Evolutionary conservation across 2,113 vertebrate genomes (phyloP).

Genomic region (Mixornis gularis): DNA sequence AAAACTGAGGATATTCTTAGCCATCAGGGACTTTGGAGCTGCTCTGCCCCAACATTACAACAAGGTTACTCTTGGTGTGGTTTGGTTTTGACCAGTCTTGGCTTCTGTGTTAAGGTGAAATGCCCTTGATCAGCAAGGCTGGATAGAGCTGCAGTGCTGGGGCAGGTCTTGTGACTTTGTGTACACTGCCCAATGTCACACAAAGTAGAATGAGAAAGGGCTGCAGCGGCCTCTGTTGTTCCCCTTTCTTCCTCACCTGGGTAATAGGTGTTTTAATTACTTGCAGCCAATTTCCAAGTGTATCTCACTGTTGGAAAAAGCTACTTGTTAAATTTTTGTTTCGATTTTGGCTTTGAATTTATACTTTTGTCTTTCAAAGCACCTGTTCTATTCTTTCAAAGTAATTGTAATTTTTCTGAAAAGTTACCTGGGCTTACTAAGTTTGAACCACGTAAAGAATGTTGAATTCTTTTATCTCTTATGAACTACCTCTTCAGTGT

Average conservation of each 20-base stretch:
- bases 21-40: not conserved
- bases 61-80: not conserved
- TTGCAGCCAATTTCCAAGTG: rapidly evolving
- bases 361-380: not conserved
- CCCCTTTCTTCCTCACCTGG: not conserved
- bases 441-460: not conserved
- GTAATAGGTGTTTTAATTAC: not conserved
- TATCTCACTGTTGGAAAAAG: not conserved
- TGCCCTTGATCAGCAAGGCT: not conserved
- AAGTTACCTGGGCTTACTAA: not conserved
- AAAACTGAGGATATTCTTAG: not conserved
- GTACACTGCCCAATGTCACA: not conserved
- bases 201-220: not conserved
- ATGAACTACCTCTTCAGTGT: not conserved
- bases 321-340: not conserved
- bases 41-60: not conserved
- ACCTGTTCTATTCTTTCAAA: not conserved
- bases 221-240: not conserved
- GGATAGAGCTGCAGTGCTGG: not conserved
- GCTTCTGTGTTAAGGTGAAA: not conserved
- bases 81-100: not conserved
- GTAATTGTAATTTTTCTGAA: not conserved
- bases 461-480: not conserved
- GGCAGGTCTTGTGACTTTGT: not conserved
- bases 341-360: not conserved